Conservation (phyloP, 1,140 invertebrate species). For the Streblospio benedicti region DNA sequence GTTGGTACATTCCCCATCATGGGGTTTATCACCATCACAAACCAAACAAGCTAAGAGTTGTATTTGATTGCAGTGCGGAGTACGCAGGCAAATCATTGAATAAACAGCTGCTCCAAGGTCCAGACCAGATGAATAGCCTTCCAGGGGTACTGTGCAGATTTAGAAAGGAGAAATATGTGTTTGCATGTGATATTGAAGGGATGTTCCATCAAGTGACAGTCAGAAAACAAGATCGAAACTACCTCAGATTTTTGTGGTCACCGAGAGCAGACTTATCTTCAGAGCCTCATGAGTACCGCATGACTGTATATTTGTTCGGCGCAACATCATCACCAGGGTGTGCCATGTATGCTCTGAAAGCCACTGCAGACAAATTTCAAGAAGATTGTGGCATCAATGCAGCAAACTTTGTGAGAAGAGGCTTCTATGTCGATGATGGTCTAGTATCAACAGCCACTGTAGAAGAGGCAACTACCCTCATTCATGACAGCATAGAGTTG, state of each 20-base stretch:
- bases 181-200: constrained; percentile 20
- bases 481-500: neutral
- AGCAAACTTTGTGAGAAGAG: neutral
- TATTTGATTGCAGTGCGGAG: constrained; percentile 21
- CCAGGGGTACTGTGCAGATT: constrained; percentile 19
- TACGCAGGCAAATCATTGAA: constrained; percentile 27
- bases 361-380: constrained; percentile 8
- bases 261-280: neutral
- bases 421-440: constrained; percentile 24
- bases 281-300: constrained; percentile 10
- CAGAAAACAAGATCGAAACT: constrained; percentile 7
- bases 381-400: neutral
- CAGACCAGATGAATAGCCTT: constrained; percentile 36
- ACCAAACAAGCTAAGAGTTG: constrained; percentile 17
- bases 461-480: constrained; percentile 1
- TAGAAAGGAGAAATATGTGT: neutral
- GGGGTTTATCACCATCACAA: constrained; percentile 16
- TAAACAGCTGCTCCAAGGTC: constrained; percentile 24
- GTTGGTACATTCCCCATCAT: constrained; percentile 22
- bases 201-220: constrained; percentile 22
- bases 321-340: constrained; percentile 17
- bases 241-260: constrained; percentile 19
- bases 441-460: neutral
- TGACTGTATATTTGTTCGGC: constrained; percentile 18
- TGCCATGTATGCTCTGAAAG: constrained; percentile 7